Conservation (phyloP, 2,888 invertebrate species). For the Sarcophaga carnaria region DNA sequence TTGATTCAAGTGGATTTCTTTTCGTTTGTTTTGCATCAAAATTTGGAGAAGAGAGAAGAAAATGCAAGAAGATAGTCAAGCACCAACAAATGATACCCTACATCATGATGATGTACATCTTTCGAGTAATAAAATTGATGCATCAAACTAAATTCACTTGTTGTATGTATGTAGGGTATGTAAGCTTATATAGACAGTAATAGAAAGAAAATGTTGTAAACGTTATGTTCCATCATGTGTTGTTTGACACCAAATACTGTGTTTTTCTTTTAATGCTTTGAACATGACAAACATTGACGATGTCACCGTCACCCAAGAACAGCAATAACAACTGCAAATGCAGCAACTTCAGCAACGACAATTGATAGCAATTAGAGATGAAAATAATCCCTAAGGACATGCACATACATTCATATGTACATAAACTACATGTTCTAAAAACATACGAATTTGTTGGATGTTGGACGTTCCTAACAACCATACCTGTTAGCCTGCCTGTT, state of each 20-base stretch:
- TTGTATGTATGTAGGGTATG: too few species aligned
- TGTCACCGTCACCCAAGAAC: conserved; percentile 30
- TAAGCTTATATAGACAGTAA: background rate
- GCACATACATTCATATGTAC: background rate
- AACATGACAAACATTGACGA: conserved; percentile 62
- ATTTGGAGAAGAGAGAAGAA: background rate
- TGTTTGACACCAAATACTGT: conserved; percentile 68
- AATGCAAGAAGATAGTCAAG: too few species aligned
- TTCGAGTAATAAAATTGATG: too few species aligned
- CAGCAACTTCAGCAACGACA: conserved; percentile 1
- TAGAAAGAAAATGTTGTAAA: conserved; percentile 48
- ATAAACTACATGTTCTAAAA: background rate
- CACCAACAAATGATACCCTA: too few species aligned
- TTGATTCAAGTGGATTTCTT: conserved; percentile 38
- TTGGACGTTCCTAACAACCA: too few species aligned
- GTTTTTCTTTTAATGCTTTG: conserved; percentile 14
- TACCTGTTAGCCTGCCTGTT: too few species aligned
- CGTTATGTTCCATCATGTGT: conserved; percentile 63
- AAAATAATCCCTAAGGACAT: too few species aligned
- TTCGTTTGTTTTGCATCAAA: conserved; percentile 16
- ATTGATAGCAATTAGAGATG: background rate
- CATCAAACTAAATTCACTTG: too few species aligned
- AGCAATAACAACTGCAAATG: background rate
- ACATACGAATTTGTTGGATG: too few species aligned
- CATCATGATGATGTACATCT: too few species aligned